Conservation (phyloP, 2,797 vertebrate species). For the Sylvia borin region DNA sequence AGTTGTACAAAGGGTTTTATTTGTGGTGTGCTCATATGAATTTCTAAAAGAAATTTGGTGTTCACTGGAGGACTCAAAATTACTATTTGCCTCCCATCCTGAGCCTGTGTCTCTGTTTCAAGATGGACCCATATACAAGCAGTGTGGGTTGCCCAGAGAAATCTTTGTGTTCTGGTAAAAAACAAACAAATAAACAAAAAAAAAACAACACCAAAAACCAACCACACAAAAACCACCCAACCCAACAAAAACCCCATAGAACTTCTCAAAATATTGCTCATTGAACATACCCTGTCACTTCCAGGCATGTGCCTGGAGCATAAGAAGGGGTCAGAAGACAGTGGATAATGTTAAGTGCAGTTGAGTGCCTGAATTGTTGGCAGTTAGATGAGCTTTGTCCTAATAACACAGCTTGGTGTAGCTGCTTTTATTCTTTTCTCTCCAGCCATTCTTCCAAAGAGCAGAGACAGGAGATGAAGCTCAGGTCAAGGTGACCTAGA, state of each 20-base stretch:
- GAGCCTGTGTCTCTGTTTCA: not conserved
- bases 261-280: not conserved
- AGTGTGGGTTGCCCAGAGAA: not conserved
- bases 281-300: not conserved
- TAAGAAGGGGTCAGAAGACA: not conserved
- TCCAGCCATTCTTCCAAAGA: not conserved
- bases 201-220: too few relatives aligned
- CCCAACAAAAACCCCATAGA: fast-evolving
- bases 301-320: not conserved
- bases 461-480: not conserved
- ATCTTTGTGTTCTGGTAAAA: not conserved
- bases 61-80: not conserved
- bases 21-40: not conserved
- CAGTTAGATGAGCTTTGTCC: not conserved
- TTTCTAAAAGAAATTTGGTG: not conserved
- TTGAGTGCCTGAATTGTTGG: not conserved
- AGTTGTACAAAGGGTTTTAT: not conserved
- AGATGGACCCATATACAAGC: not conserved
- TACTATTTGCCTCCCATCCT: not conserved
- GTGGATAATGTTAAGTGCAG: not conserved
- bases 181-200: too few relatives aligned
- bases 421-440: not conserved
- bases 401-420: not conserved
- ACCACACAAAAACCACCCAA: too few relatives aligned
- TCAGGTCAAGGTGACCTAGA: not conserved